These are phyloP conservation scores for Hedychridium roseum DNA, from an alignment of 2,888 invertebrate genomes.

Conservation along the genomic window DNA sequence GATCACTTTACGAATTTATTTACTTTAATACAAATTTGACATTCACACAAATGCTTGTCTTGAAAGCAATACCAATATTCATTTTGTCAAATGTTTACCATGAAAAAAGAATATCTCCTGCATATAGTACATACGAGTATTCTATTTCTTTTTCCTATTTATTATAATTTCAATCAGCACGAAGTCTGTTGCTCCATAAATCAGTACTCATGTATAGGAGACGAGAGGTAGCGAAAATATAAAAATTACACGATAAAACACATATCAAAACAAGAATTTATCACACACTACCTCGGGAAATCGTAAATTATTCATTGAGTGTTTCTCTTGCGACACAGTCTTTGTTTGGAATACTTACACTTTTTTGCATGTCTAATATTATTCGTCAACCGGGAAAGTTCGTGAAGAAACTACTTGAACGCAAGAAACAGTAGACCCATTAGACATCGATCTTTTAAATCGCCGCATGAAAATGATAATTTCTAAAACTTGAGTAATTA, in stretches of 20 bases:
- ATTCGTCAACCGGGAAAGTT: neutral
- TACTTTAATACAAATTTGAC: conserved; percentile 62
- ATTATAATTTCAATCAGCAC: conserved; percentile 18
- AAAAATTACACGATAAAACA: conserved; percentile 17
- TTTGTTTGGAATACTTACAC: conserved; percentile 17
- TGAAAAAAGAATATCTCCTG: conserved; percentile 37
- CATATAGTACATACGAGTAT: conserved; percentile 40
- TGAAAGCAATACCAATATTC: conserved; percentile 45
- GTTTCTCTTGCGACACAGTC: conserved; percentile 17
- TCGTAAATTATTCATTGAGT: conserved; percentile 21
- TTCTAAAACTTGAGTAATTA: neutral
- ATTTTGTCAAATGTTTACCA: conserved; percentile 36
- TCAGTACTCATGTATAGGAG: conserved; percentile 20
- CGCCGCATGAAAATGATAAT: neutral
- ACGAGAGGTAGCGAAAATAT: conserved; percentile 26
- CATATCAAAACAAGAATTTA: conserved; percentile 13
- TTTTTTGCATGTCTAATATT: conserved; percentile 2
- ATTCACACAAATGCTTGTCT: conserved; percentile 55
- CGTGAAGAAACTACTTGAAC: neutral
- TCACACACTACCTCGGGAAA: conserved; percentile 16
- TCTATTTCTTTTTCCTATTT: conserved; percentile 26
- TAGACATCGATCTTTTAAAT: neutral
- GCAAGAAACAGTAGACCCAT: neutral
- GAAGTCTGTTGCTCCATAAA: conserved; percentile 21
- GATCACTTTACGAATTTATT: conserved; percentile 56